Percentiles rank a stretch among this genome's conserved stretches.
These are phyloP conservation scores for Troides aeacus DNA, from an alignment of 2,888 invertebrate genomes.

Conservation along the genomic window DNA sequence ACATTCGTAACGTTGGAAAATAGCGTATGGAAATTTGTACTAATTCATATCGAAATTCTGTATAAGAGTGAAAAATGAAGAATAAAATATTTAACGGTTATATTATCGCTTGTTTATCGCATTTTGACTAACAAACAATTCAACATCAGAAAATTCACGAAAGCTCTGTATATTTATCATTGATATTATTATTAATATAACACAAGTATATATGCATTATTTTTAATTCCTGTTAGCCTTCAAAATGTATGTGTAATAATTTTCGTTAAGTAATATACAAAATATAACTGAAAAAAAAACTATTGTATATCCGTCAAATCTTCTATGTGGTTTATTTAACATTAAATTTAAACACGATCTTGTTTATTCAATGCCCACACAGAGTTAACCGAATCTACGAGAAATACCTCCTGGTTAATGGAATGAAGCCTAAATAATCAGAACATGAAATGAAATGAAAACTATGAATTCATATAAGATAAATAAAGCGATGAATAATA, in stretches of 20 bases:
- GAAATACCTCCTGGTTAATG: conserved; percentile 39
- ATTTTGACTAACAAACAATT: not conserved
- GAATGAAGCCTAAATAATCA: conserved; percentile 57
- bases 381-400: conserved; percentile 7
- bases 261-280: too few relatives aligned
- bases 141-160: too few relatives aligned
- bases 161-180: too few relatives aligned
- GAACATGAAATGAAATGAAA: conserved; percentile 55
- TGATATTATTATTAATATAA: too few relatives aligned
- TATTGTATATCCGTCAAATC: not conserved
- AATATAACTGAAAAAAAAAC: not conserved
- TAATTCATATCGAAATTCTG: too few relatives aligned
- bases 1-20: too few relatives aligned
- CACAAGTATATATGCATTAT: not conserved
- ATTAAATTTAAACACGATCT: not conserved
- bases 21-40: too few relatives aligned
- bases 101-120: not conserved
- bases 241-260: too few relatives aligned
- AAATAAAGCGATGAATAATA: conserved; percentile 35
- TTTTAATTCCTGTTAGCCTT: not conserved
- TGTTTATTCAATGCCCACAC: conserved; percentile 17
- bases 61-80: too few relatives aligned
- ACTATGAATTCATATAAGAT: conserved; percentile 49
- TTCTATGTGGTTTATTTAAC: conserved; percentile 1
- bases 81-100: too few relatives aligned